These are phyloP conservation scores for Pristiophorus japonicus DNA, from an alignment of 2,113 vertebrate species.

Conservation along the genomic window DNA sequence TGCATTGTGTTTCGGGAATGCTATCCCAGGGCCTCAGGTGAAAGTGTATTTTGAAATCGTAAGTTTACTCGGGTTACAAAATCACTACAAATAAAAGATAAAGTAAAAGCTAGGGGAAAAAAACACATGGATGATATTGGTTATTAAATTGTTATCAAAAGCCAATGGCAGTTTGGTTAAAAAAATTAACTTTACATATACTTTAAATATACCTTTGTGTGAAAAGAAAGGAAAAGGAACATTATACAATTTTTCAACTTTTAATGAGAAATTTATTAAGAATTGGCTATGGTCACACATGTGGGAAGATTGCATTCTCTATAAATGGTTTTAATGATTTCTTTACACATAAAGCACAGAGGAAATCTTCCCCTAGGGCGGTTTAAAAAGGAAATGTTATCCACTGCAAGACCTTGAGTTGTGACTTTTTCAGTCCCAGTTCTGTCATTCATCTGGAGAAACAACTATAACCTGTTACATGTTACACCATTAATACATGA, in stretches of 20 bases:
- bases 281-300: not conserved
- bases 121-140: not conserved
- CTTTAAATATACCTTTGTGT: not conserved
- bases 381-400: conserved; percentile 1
- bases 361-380: not conserved
- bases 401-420: not conserved
- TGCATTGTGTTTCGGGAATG: not conserved
- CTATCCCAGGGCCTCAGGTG: not conserved
- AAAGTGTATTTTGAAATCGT: not conserved
- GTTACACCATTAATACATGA: not conserved
- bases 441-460: not conserved
- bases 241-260: not conserved
- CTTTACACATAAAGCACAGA: not conserved
- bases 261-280: conserved; percentile 1
- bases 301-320: not conserved
- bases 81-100: not conserved
- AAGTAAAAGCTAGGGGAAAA: not conserved
- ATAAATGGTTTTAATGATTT: not conserved
- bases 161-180: not conserved
- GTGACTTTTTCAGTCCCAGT: conserved; percentile 11
- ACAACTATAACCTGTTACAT: conserved; percentile 1
- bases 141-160: not conserved
- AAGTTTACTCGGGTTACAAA: not conserved
- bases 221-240: not conserved
- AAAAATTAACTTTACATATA: not conserved